Percentiles rank a stretch among this genome's conserved stretches.
These are phyloP conservation scores for Helicoverpa zea DNA, from an alignment of 1,140 invertebrate genomes.

Conservation along the genomic window DNA sequence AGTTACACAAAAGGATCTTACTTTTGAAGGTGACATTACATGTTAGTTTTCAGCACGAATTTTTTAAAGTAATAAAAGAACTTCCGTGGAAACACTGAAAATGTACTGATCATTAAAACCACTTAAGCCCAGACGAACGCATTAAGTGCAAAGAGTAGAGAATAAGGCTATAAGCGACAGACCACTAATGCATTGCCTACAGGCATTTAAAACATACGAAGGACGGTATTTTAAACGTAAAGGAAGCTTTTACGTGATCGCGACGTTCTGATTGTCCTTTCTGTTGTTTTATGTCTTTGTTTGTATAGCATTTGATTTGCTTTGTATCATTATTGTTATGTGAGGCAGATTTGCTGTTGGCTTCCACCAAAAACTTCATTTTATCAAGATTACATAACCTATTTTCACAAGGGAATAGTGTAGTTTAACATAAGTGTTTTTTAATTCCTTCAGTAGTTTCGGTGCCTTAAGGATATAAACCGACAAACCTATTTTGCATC, in stretches of 20 bases:
- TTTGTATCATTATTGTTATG: neutral
- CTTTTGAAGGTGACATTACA: too few relatives aligned
- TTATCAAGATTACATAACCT: too few relatives aligned
- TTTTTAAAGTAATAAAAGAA: too few relatives aligned
- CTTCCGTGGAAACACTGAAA: neutral
- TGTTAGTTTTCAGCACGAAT: too few relatives aligned
- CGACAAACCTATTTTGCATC: too few relatives aligned
- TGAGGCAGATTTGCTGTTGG: too few relatives aligned
- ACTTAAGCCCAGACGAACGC: neutral
- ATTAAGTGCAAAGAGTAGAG: neutral
- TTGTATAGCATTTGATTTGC: neutral
- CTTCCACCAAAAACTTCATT: too few relatives aligned
- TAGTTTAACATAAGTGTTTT: too few relatives aligned
- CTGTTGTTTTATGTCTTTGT: neutral
- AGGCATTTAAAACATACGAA: neutral
- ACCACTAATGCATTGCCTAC: slow-evolving; percentile 5
- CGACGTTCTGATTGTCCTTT: neutral
- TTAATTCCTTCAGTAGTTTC: too few relatives aligned
- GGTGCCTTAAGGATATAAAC: too few relatives aligned
- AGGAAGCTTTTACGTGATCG: slow-evolving; percentile 7
- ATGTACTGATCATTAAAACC: neutral
- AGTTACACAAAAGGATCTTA: too few relatives aligned
- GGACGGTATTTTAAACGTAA: neutral
- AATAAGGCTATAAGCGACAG: slow-evolving; percentile 4
- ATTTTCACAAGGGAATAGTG: too few relatives aligned